phyloP scores from a whole-genome alignment of 2,797 vertebrate genomes.

The Diplodus puntazzo region DNA sequence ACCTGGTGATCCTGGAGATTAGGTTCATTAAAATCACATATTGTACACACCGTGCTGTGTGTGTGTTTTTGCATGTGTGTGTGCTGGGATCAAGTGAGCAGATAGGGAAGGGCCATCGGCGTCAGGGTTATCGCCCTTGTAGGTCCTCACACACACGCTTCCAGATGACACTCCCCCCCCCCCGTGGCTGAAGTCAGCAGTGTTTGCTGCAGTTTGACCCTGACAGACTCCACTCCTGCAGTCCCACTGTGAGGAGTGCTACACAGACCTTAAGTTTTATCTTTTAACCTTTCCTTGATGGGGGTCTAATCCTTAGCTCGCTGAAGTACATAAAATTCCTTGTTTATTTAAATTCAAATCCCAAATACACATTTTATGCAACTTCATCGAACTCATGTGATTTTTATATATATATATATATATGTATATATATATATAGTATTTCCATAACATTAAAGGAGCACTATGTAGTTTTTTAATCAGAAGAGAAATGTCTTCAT shows the following conservation, averaged over 20 bases:
- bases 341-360: background rate
- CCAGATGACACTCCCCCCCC: constrained; percentile 33
- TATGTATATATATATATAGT: too few relatives aligned
- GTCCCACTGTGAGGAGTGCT: constrained; percentile 44
- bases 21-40: constrained; percentile 91
- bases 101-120: constrained; percentile 61
- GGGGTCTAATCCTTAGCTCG: background rate
- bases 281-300: constrained; percentile 43
- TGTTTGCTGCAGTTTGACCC: constrained; percentile 58
- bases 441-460: too few relatives aligned
- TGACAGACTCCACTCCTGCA: constrained; percentile 46
- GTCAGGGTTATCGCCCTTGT: constrained; percentile 67
- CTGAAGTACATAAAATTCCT: background rate
- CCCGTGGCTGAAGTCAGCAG: constrained; percentile 27
- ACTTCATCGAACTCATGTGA: background rate
- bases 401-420: too few relatives aligned
- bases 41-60: constrained; percentile 75
- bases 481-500: too few relatives aligned
- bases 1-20: constrained; percentile 92
- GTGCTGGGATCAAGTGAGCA: constrained; percentile 57
- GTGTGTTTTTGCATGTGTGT: constrained; percentile 31
- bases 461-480: too few relatives aligned
- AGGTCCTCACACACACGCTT: constrained; percentile 40
- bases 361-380: background rate
- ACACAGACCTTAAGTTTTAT: constrained; percentile 28